Base-by-base conservation (phyloP, 2,888 invertebrate species). In the Blastobasis lacticolella region DNA sequence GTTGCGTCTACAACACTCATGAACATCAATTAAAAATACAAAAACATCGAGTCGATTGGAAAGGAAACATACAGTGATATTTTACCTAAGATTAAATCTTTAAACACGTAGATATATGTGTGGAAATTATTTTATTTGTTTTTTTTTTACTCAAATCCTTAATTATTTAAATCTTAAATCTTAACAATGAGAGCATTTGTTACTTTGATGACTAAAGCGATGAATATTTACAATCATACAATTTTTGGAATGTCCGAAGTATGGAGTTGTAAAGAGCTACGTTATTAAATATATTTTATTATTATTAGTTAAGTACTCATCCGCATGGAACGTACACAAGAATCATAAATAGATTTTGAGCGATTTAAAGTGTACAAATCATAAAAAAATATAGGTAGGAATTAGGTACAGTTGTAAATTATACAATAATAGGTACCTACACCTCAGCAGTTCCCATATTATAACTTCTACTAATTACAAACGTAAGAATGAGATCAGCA, bases 241-340 rank as follows among this genome's bases (percentile, higher is more conserved):
- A 23, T 23, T 58, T 61, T 50, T 60, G 81, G 81, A 85, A 84
- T 81, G 85, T 78, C 44, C 55, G 57, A 67, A 78, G 81, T 82
- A 81, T 73, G 81, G 78, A 75, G 46, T 46, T 46, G 8, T n/a
- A n/a, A 9, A 37, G 9, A 5, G n/a, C 4, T 43, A 42, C 10
- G n/a, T 43, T 43, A 41, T 43, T 49, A 49, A 49, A 43, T 43
- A 49, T 43, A 42, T 23, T 23, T 23, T 23, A 23, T 23, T 23
- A 23, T 23, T 23, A 23, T 23, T 23, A 23, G 23, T 23, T 23
- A 23, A 23, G 23, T 23, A 23, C 23, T 23, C 23, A 23, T 23
- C 23, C 23, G 23, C 23, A 23, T 23, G 23, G 23, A 23, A 3
- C 23, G 23, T 23, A 23, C 23, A 23, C 23, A 23, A 23, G 23